phyloP scores from a whole-genome alignment of 2,113 vertebrate genomes.

The Procavia capensis region DNA sequence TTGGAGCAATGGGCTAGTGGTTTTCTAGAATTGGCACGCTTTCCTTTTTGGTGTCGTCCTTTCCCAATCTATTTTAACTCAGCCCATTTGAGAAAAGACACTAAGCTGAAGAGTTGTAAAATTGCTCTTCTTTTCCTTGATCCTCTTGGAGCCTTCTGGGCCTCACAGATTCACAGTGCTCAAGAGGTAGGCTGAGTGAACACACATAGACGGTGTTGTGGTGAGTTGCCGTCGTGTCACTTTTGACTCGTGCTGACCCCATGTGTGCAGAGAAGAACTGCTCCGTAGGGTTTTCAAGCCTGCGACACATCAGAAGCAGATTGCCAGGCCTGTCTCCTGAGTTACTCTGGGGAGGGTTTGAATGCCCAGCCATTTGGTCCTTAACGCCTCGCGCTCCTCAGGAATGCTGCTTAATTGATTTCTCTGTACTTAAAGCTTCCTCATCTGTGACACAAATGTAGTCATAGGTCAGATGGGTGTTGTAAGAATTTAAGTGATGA shows the following conservation, averaged over 20 bases:
- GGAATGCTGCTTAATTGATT: neutral
- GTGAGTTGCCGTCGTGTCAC: neutral
- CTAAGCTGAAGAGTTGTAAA: neutral
- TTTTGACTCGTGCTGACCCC: neutral
- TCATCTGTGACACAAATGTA: neutral
- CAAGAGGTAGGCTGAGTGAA: neutral
- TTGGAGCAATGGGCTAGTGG: neutral
- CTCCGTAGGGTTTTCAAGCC: neutral
- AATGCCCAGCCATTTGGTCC: neutral
- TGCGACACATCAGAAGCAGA: neutral
- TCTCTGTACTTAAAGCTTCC: neutral
- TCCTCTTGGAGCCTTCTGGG: neutral
- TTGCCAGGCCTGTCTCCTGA: neutral
- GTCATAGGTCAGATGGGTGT: neutral
- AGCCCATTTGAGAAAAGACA: neutral
- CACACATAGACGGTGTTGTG: neutral
- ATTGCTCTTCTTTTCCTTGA: neutral
- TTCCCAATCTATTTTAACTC: neutral
- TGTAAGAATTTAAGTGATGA: slow-evolving; percentile 20
- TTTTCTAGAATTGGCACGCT: neutral
- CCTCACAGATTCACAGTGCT: neutral
- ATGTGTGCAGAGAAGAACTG: neutral
- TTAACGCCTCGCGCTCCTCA: neutral
- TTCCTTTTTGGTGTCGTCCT: neutral
- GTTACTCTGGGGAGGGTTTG: no score